Base-by-base conservation (phyloP, 2,888 invertebrate species). In the Phortica magna region DNA sequence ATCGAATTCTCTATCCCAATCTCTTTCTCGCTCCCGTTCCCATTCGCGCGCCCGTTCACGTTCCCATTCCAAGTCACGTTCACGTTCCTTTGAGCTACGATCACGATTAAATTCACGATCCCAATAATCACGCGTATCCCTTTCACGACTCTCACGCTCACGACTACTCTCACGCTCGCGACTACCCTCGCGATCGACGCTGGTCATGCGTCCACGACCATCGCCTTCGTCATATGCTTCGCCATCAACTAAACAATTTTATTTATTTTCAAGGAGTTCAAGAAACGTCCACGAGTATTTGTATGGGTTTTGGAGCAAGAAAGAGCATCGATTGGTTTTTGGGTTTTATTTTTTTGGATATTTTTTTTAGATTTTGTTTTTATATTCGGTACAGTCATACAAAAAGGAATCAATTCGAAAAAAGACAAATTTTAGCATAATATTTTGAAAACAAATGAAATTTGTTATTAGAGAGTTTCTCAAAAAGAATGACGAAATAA, bases 201-300 rank as follows among this genome's bases (percentile, higher is more conserved):
- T 84, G 59, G 83, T 79, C 84, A 87, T 88, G 76, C 88, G 82
- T 84, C 94, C 95, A 76, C 88, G 82, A 84, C 94, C 95, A 95
- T 96, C 96, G 95, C 95, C 94, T 90, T 95, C 94, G 81, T 85
- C 82, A 77, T 82, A 88, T 74, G 86, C 88, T 75, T 89, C 88
- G 76, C 82, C 83, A 82, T 87, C 87, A 71, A 87, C 88, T 88
- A 74, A 71, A n/a, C n/a, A n/a, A n/a, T n/a, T n/a, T n/a, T 59
- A 7, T 39, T 6, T 2, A 59, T 17, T 59, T 43, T 73, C n/a
- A 12, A 55, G 72, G 43, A 68, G n/a, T n/a, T n/a, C n/a, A n/a
- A n/a, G n/a, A n/a, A n/a, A 80, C 64, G 74, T 57, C 19, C 77
- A 78, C 78, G 79, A 79, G 65, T 31, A 17, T 17, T 5, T 9